A percentile compares a stretch with the other conserved stretches of the same genome.
These are phyloP conservation scores for Atherinosoma microstoma DNA, from an alignment of 2,797 vertebrate species.

Conservation along the genomic window DNA sequence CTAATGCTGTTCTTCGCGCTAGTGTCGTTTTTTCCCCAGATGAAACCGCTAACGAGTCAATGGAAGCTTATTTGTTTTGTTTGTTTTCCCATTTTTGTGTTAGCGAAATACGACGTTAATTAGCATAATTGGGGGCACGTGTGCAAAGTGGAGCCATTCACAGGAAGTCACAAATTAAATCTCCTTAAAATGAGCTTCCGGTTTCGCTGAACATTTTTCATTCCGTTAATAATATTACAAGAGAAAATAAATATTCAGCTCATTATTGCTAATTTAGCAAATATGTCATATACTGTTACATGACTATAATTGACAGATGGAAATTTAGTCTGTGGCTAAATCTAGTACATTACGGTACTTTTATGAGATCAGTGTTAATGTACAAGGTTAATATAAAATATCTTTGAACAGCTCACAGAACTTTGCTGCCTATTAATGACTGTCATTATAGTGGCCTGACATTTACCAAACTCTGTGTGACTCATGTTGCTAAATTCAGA, in stretches of 20 bases:
- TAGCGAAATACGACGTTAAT: neutral
- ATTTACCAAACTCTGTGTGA: constrained; percentile 40
- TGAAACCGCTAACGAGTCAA: neutral
- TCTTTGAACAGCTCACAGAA: neutral
- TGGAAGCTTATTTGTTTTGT: neutral
- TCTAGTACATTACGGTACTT: too few species aligned
- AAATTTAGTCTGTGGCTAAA: too few species aligned
- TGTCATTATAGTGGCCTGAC: neutral
- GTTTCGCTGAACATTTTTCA: neutral
- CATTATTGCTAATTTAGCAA: neutral
- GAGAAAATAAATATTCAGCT: neutral
- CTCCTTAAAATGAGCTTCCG: constrained; percentile 1
- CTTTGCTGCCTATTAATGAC: neutral
- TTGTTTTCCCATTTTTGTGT: neutral
- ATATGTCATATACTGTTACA: too few species aligned
- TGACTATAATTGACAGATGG: too few species aligned
- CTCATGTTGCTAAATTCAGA: constrained; percentile 31
- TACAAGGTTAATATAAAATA: neutral
- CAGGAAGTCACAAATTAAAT: neutral
- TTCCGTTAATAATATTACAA: neutral
- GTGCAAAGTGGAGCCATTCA: accelerated
- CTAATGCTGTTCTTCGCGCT: neutral
- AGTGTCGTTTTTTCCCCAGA: accelerated
- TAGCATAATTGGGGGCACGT: constrained; percentile 14
- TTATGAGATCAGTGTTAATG: too few species aligned